Conservation (phyloP, 2,113 vertebrate genomes). For the Acinonyx jubatus region DNA sequence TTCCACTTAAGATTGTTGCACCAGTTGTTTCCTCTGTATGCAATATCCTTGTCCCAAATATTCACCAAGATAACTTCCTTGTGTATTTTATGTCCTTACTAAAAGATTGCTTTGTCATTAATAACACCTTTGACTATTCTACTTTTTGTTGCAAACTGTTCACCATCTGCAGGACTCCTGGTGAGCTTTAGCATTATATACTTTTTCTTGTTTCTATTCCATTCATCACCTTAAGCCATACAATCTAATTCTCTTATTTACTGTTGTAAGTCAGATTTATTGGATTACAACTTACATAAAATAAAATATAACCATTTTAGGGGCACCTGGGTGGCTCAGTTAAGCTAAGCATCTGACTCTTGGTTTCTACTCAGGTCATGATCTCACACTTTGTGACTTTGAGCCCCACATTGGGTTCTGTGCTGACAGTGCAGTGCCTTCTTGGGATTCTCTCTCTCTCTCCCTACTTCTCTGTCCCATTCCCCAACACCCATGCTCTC, state of each 20-base stretch:
- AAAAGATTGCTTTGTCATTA: background rate
- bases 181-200: background rate
- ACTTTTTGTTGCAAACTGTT: background rate
- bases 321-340: too few species aligned
- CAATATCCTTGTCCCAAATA: background rate
- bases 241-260: background rate
- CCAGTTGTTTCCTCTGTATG: background rate
- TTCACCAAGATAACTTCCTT: background rate
- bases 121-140: background rate
- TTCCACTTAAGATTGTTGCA: background rate
- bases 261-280: background rate
- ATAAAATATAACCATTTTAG: background rate
- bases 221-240: background rate
- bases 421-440: too few species aligned
- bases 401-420: too few species aligned
- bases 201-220: background rate
- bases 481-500: too few species aligned
- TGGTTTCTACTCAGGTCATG: too few species aligned
- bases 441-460: too few species aligned
- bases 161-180: background rate
- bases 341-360: too few species aligned
- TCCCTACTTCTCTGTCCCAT: too few species aligned
- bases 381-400: too few species aligned
- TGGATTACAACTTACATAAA: background rate
- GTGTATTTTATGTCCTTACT: background rate